Evolutionary conservation across 2,113 vertebrate genomes (phyloP).

Genomic region (Herpailurus yagouaroundi): DNA sequence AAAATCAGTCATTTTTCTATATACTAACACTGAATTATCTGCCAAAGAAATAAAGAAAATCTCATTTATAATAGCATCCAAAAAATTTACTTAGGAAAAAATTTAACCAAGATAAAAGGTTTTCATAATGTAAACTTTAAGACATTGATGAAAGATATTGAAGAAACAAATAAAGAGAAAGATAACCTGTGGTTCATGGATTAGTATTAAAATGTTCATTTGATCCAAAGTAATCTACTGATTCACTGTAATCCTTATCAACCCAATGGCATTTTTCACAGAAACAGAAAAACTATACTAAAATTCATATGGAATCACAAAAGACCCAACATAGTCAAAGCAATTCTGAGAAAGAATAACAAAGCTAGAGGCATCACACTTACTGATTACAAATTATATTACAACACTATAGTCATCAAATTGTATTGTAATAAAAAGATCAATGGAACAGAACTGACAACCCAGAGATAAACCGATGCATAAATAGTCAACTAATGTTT

Average conservation of each 20-base stretch:
- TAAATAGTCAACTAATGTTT: background rate
- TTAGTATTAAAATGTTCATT: background rate
- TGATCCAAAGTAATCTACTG: background rate
- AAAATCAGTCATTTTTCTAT: background rate
- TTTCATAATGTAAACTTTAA: background rate
- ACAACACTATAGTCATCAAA: background rate
- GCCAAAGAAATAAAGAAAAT: background rate
- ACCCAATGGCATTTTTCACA: background rate
- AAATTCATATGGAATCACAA: background rate
- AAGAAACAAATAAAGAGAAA: background rate
- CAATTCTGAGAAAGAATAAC: background rate
- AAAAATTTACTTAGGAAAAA: background rate
- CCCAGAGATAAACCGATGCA: background rate
- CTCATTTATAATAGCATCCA: background rate
- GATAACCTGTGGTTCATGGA: background rate
- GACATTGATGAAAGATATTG: background rate
- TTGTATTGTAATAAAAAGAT: background rate
- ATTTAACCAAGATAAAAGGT: background rate
- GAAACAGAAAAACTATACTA: background rate
- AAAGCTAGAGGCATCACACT: background rate
- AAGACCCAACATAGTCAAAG: background rate
- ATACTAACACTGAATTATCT: background rate
- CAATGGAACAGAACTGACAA: background rate
- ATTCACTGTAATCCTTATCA: background rate
- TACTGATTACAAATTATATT: background rate